Conservation (phyloP, 2,888 invertebrate genomes). For the Bhutanitis thaidina region DNA sequence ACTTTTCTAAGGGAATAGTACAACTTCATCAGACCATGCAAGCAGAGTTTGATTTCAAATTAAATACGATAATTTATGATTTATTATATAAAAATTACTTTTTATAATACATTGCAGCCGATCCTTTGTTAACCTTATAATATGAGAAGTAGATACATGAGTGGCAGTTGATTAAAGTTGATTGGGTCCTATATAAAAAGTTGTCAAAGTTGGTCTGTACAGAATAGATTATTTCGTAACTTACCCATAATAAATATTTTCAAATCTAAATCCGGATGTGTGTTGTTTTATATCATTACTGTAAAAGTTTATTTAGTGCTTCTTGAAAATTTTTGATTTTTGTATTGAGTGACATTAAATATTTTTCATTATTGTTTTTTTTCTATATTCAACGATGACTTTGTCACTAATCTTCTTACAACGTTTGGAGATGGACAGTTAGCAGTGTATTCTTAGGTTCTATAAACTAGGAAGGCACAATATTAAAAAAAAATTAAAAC, state of each 20-base stretch:
- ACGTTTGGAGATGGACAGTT: slow-evolving; percentile 15
- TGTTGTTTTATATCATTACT: slow-evolving; percentile 11
- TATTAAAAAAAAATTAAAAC: too few species aligned
- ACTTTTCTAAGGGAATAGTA: too few species aligned
- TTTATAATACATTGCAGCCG: too few species aligned
- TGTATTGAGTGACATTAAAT: slow-evolving; percentile 34
- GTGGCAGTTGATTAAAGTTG: slow-evolving; percentile 14
- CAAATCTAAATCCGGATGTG: slow-evolving; percentile 5
- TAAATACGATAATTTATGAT: background rate
- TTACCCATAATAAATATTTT: slow-evolving; percentile 53
- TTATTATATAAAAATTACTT: background rate
- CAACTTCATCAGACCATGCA: too few species aligned
- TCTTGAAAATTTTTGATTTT: slow-evolving; percentile 29
- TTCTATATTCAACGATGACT: slow-evolving; percentile 67
- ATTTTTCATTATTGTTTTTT: slow-evolving; percentile 48
- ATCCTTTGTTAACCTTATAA: too few species aligned
- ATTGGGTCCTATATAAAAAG: slow-evolving; percentile 4
- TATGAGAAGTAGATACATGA: background rate
- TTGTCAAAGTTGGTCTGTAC: slow-evolving; percentile 9
- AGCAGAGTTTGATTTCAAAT: too few species aligned
- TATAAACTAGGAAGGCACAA: background rate
- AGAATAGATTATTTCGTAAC: slow-evolving; percentile 27
- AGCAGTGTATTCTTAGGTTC: slow-evolving; percentile 14
- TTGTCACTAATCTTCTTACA: slow-evolving; percentile 34
- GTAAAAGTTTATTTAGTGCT: slow-evolving; percentile 27